phyloP scores from a whole-genome alignment of 2,113 vertebrate species.

The Desmodus rotundus region DNA sequence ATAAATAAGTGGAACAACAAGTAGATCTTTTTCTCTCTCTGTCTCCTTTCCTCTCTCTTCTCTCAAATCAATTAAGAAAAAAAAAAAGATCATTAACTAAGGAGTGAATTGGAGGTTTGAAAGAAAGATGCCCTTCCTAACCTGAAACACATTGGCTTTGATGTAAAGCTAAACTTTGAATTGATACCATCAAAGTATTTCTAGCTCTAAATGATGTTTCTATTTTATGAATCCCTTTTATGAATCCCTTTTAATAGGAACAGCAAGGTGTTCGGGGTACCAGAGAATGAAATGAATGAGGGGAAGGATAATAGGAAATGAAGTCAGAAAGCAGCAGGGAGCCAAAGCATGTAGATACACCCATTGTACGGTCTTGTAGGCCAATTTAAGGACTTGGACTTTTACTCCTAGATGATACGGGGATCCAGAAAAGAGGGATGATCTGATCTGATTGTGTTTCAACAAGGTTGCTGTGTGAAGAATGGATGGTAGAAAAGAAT shows the following conservation, averaged over 20 bases:
- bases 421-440: slow-evolving; percentile 5
- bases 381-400: background rate
- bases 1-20: too few relatives aligned
- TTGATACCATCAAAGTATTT: background rate
- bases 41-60: too few relatives aligned
- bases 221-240: background rate
- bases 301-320: background rate
- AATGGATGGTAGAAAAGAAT: background rate
- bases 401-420: background rate
- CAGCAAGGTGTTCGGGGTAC: background rate
- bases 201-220: background rate
- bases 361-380: background rate
- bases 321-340: background rate
- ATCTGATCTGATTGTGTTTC: background rate
- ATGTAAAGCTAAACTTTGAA: background rate
- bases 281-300: background rate
- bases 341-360: background rate
- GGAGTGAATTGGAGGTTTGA: background rate
- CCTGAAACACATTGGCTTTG: background rate
- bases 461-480: background rate
- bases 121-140: background rate
- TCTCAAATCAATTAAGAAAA: too few relatives aligned
- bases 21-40: too few relatives aligned
- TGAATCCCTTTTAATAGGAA: background rate
- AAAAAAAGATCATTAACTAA: background rate